Base-by-base conservation (phyloP, 2,113 vertebrate species). In the Laterallus jamaicensis region DNA sequence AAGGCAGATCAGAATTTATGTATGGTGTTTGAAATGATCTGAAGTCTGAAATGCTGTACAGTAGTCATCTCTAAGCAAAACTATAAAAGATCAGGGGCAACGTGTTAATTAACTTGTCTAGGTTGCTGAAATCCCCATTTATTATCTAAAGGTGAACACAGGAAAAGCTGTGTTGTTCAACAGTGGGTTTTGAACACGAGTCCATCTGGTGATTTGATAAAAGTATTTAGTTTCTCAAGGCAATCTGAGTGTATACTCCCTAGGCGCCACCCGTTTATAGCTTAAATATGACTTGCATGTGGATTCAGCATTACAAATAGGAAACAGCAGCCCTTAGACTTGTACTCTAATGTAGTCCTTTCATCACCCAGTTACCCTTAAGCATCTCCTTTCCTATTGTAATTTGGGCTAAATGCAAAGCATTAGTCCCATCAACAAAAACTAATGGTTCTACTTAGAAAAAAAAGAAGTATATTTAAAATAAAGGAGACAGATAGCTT, bases 361-460 rank as follows among this genome's bases (percentile, higher is more conserved):
- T 99, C 99, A 99, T 99, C 99, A 98, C 98, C 97, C 96, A 97
- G 98, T 98, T 98, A 98, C 98, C 99, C 98, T 98, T 98, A 98
- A 99, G 99, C 99, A 97, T 97, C 97, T 98, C 98, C 98, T 98
- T 98, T 98, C 98, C 97, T 98, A 98, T 98, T 98, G 98, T 99
- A 99, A 99, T 99, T 98, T 98, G 98, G 98, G 97, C 97, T 99
- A 99, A 99, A 99, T 98, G 99, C 98, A 99, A 99, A 99, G 98
- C 98, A 99, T 99, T 99, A 99, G 98, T 98, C 98, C 98, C 98
- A 98, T 99, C 97, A 98, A 98, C 99, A 98, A 99, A 98, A 98
- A 97, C 97, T 98, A 99, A 98, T 98, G 98, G 97, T 98, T 98
- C 98, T 98, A 97, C 96, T 98, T 98, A 98, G 97, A 98, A 98